Conservation (phyloP, 2,888 invertebrate genomes). For the Cotesia congregata region DNA sequence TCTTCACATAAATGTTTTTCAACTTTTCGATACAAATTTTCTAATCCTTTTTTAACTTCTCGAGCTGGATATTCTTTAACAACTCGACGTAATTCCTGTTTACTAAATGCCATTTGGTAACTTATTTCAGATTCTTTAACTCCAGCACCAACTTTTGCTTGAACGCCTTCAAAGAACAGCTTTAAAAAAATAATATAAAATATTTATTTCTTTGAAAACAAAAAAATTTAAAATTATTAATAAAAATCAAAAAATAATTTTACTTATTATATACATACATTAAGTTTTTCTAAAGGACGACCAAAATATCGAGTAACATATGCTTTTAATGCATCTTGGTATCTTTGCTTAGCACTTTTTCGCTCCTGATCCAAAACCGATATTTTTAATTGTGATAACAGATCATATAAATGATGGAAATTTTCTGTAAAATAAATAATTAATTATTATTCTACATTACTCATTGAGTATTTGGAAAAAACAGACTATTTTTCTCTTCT, state of each 20-base stretch:
- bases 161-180: conserved; percentile 97
- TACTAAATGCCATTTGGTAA: conserved; percentile 97
- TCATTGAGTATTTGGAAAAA: not conserved
- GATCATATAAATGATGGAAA: conserved; percentile 92
- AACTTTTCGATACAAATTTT: conserved; percentile 93
- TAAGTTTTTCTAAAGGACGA: conserved; percentile 90
- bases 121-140: conserved; percentile 97
- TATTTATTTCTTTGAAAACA: not conserved
- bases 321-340: conserved; percentile 88
- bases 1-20: conserved; percentile 98
- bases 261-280: conserved; percentile 74
- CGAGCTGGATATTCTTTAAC: conserved; percentile 94
- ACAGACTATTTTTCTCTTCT: not conserved
- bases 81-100: conserved; percentile 95
- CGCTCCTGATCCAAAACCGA: conserved; percentile 87
- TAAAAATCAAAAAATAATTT: too few species aligned
- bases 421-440: conserved; percentile 78
- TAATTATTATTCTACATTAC: not conserved
- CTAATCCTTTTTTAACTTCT: conserved; percentile 93
- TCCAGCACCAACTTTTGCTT: conserved; percentile 92
- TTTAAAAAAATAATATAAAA: conserved; percentile 69
- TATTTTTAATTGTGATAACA: conserved; percentile 91
- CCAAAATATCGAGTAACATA: conserved; percentile 98
- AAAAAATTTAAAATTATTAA: not conserved
- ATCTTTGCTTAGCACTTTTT: conserved; percentile 91